These are phyloP conservation scores for Mycogona germanica DNA, from an alignment of 2,888 invertebrate species.

Conservation along the genomic window DNA sequence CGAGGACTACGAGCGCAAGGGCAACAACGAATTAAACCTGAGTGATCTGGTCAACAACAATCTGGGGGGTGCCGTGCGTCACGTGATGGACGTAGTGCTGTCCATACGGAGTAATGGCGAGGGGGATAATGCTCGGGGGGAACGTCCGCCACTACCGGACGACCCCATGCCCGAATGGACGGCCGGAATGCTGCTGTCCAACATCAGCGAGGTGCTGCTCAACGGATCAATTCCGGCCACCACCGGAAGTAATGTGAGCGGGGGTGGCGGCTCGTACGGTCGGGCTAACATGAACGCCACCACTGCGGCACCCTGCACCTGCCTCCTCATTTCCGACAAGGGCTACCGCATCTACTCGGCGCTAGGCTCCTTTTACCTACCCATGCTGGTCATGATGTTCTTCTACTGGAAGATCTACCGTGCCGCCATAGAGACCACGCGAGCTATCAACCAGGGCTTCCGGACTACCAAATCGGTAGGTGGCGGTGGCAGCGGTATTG, in stretches of 20 bases:
- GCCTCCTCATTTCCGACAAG: constrained; percentile 83
- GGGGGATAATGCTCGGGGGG: too few relatives aligned
- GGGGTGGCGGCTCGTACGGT: neutral
- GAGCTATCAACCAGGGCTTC: constrained; percentile 64
- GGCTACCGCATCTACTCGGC: constrained; percentile 96
- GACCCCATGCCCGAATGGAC: too few relatives aligned
- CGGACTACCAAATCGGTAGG: constrained; percentile 26
- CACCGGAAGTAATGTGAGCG: neutral
- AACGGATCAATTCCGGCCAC: neutral
- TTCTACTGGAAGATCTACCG: constrained; percentile 96
- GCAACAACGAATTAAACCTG: too few relatives aligned
- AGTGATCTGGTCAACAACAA: too few relatives aligned
- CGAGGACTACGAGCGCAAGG: too few relatives aligned
- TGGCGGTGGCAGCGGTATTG: constrained; percentile 43
- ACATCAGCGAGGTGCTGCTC: neutral
- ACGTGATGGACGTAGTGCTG: too few relatives aligned
- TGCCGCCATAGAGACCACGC: constrained; percentile 84
- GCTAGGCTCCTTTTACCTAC: constrained; percentile 94
- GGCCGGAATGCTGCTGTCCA: too few relatives aligned
- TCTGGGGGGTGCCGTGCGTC: too few relatives aligned
- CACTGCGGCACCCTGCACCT: constrained; percentile 61
- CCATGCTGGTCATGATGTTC: constrained; percentile 95
- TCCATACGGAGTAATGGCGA: too few relatives aligned
- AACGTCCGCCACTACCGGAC: too few relatives aligned
- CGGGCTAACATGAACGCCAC: too few relatives aligned